Conservation (phyloP, 1,140 invertebrate species). For the Coptotermes formosanus region DNA sequence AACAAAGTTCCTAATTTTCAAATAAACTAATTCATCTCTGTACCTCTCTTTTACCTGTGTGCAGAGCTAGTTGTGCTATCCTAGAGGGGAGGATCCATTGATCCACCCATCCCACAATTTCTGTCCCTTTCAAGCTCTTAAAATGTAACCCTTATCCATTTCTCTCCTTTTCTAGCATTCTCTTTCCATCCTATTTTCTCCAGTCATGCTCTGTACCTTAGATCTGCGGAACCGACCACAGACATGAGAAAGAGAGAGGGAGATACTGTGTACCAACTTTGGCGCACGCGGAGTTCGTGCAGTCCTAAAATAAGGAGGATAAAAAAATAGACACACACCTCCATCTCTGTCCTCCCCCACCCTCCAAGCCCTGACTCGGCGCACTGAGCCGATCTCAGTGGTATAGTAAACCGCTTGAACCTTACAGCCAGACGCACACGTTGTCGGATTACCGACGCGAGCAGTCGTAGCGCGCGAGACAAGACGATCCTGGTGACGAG, state of each 20-base stretch:
- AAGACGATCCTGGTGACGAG: neutral
- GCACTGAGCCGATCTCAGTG: neutral
- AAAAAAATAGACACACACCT: constrained; percentile 3
- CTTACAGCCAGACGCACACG: neutral
- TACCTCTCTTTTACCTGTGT: neutral
- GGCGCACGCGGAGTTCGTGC: neutral
- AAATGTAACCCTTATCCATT: neutral
- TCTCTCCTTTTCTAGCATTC: neutral
- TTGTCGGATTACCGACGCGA: neutral
- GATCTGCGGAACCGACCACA: neutral
- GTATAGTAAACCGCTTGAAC: neutral
- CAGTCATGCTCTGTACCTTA: constrained; percentile 1
- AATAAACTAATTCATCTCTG: neutral
- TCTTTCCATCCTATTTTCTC: neutral
- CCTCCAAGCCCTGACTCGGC: neutral
- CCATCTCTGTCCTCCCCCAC: neutral
- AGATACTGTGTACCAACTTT: neutral
- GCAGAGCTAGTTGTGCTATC: neutral
- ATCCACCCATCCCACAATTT: neutral
- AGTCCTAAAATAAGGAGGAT: constrained; percentile 5
- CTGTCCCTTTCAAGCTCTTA: neutral
- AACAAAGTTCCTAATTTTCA: neutral
- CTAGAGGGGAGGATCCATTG: neutral
- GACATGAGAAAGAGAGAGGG: neutral
- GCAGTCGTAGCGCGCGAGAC: neutral